Base-by-base conservation (phyloP, 2,888 invertebrate species). In the Callyntrura guangdongensis region DNA sequence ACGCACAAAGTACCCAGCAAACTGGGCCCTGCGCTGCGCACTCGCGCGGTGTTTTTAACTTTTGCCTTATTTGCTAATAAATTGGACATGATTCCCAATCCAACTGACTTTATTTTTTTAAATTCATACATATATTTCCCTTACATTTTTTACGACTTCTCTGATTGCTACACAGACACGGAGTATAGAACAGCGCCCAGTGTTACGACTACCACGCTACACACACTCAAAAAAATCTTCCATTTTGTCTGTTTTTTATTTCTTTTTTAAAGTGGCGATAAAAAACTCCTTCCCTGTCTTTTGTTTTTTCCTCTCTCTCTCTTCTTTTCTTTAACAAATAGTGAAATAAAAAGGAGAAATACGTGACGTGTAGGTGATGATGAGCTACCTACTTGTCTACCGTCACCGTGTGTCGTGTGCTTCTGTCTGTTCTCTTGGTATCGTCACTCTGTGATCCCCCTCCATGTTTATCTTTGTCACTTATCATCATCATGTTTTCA, bases 261-360 rank as follows among this genome's bases (percentile, higher is more conserved):
- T 45, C 22, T 6, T 61, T 81, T 81, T 81, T 45, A 81, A 81
- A 56, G 56, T 59, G 79, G n/a, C 36, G 17, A 81, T 81, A 81
- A 81, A 81, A 81, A 53, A 69, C 14, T 36, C 12, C 14, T 27
- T 36, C 27, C 11, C 27, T 69, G 67, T n/a, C 14, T 77, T 77
- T 77, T 20, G 77, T 1, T 25, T 49, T 27, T 36, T n/a, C n/a
- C n/a, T n/a, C n/a, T n/a, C n/a, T n/a, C n/a, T n/a, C n/a, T n/a
- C n/a, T 36, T 36, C 36, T 36, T 2, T 6, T 36, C 36, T 36
- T 36, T 36, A 36, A 4, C 36, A 61, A 27, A 36, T 36, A 53
- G 9, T 14, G 11, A 72, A 9, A 20, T 79, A 79, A 53, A 56
- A 27, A 14, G 22, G 3, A 74, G 49, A 56, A 14, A 61, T 45